A percentile compares a stretch with the other conserved stretches of the same genome.
These are phyloP conservation scores for Schizothorax lantsangensis DNA, from an alignment of 2,797 vertebrate species.

Conservation along the genomic window DNA sequence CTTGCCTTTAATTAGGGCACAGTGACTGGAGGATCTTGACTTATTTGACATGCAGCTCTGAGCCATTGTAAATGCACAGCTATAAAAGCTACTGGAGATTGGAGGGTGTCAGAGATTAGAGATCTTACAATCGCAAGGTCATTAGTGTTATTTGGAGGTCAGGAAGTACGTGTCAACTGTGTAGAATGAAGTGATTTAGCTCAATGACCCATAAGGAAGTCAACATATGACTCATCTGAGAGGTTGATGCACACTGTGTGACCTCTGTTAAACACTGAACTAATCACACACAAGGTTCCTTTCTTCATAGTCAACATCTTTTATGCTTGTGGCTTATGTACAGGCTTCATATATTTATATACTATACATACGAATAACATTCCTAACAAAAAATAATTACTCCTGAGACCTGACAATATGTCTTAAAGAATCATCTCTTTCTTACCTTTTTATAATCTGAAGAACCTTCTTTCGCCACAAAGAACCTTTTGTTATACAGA, in stretches of 20 bases:
- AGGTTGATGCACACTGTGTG: not conserved
- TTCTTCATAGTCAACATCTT: not conserved
- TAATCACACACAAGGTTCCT: not conserved
- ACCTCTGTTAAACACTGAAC: not conserved
- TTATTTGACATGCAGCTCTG: conserved; percentile 36
- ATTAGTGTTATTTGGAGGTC: conserved; percentile 29
- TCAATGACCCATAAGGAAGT: not conserved
- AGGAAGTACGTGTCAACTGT: not conserved
- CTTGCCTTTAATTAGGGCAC: conserved; percentile 67
- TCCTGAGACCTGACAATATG: not conserved
- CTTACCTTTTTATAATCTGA: not conserved
- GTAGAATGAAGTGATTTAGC: conserved; percentile 1
- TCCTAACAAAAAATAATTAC: not conserved
- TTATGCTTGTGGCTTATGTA: not conserved
- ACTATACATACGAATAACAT: not conserved
- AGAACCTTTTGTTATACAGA: not conserved
- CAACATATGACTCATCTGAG: not conserved
- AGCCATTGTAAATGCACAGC: conserved; percentile 48
- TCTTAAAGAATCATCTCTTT: not conserved
- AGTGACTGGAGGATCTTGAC: conserved; percentile 41
- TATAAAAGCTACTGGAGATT: conserved; percentile 44
- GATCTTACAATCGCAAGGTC: conserved; percentile 27
- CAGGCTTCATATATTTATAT: not conserved
- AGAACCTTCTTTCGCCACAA: not conserved
- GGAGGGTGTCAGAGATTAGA: conserved; percentile 26